A percentile compares a stretch with the other conserved stretches of the same genome.
phyloP scores from a whole-genome alignment of 2,113 vertebrate genomes.

The Grammomys surdaster region DNA sequence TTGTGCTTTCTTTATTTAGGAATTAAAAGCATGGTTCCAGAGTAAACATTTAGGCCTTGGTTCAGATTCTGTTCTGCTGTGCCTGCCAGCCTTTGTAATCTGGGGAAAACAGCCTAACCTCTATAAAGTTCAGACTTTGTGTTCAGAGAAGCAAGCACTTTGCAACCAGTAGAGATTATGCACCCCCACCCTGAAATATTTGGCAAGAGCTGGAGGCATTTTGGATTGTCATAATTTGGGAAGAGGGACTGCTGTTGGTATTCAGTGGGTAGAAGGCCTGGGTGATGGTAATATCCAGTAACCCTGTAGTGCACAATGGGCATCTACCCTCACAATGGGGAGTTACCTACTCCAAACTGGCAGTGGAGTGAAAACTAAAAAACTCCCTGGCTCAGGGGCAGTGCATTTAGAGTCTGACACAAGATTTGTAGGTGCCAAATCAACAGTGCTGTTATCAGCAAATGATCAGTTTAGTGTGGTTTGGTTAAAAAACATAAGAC shows the following conservation, averaged over 20 bases:
- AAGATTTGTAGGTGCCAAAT: not conserved
- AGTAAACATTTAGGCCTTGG: not conserved
- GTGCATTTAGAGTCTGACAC: not conserved
- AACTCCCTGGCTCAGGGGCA: not conserved
- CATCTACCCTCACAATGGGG: not conserved
- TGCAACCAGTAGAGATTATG: not conserved
- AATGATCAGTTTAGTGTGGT: not conserved
- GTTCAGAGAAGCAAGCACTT: not conserved
- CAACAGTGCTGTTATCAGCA: not conserved
- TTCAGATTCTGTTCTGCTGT: not conserved
- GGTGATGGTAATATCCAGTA: not conserved
- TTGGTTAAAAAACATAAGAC: not conserved
- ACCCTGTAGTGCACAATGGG: not conserved
- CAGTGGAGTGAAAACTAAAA: not conserved
- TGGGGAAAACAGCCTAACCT: not conserved
- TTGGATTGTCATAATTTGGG: not conserved
- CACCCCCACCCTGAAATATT: not conserved
- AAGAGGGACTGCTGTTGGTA: not conserved
- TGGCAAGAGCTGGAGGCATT: not conserved
- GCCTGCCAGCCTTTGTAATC: not conserved
- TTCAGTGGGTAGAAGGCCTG: not conserved
- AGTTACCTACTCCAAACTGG: not conserved
- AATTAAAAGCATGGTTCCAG: not conserved
- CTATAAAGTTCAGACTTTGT: slow-evolving; percentile 24
- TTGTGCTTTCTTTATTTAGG: slow-evolving; percentile 21